These are phyloP conservation scores for Eupithecia subumbrata DNA, from an alignment of 2,888 invertebrate species.

Conservation along the genomic window DNA sequence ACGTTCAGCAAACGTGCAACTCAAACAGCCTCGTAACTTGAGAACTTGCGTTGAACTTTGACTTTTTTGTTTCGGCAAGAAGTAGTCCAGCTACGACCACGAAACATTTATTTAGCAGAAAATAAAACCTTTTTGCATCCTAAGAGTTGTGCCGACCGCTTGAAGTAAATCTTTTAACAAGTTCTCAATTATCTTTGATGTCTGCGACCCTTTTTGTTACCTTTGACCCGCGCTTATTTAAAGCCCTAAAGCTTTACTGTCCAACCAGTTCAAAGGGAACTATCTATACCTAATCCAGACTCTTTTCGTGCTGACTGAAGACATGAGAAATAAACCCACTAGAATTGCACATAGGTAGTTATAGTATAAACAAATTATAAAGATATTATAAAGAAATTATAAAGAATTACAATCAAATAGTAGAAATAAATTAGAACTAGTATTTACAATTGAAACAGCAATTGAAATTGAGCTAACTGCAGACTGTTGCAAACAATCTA, in stretches of 20 bases:
- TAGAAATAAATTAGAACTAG: too few species aligned
- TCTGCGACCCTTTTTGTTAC: constrained; percentile 68
- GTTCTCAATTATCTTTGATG: constrained; percentile 75
- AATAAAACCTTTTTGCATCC: constrained; percentile 38
- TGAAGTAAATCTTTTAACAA: constrained; percentile 63
- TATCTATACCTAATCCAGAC: constrained; percentile 59
- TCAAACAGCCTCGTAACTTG: constrained; percentile 18
- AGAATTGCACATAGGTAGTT: neutral
- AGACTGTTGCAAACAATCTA: too few species aligned
- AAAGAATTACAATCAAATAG: too few species aligned
- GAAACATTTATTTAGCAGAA: constrained; percentile 30
- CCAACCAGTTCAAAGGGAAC: constrained; percentile 70
- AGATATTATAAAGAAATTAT: too few species aligned
- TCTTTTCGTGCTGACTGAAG: constrained; percentile 43
- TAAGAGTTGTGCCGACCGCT: constrained; percentile 35
- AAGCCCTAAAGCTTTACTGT: constrained; percentile 61
- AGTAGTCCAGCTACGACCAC: neutral
- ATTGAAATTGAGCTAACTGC: too few species aligned
- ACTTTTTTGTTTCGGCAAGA: constrained; percentile 13
- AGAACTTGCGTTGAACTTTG: constrained; percentile 20
- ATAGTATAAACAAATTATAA: too few species aligned
- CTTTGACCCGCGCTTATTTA: constrained; percentile 69
- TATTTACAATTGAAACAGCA: too few species aligned
- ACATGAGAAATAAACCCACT: neutral
- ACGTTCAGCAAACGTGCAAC: constrained; percentile 24